Evolutionary conservation across 2,113 vertebrate genomes (phyloP).

Genomic region (Pollimyrus isidori): DNA sequence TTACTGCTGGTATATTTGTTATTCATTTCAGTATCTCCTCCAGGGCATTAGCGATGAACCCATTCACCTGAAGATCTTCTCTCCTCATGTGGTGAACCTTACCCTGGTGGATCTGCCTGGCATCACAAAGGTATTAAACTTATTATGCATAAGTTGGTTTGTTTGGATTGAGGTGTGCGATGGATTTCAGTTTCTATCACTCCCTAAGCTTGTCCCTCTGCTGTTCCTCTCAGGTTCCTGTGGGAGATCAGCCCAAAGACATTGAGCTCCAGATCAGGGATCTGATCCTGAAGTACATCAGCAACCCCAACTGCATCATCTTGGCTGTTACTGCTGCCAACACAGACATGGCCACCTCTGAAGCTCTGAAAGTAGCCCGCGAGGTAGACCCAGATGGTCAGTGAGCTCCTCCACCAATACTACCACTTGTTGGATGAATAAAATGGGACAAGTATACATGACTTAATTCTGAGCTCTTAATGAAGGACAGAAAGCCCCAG

Average conservation of each 20-base stretch:
- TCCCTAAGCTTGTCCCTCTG: background rate
- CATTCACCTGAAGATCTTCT: constrained; percentile 97
- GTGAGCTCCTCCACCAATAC: constrained; percentile 15
- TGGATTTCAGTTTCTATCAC: background rate
- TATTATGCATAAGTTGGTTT: background rate
- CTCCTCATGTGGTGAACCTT: constrained; percentile 87
- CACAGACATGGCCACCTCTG: constrained; percentile 97
- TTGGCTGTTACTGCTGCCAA: constrained; percentile 95
- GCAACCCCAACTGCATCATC: constrained; percentile 96
- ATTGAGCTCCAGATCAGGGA: constrained; percentile 95
- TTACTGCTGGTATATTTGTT: background rate
- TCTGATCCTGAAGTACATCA: constrained; percentile 86
- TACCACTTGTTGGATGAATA: background rate
- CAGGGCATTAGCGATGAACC: constrained; percentile 94
- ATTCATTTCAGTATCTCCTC: constrained; percentile 27
- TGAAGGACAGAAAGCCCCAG: background rate
- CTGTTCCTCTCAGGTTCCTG: constrained; percentile 71
- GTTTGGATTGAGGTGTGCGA: background rate
- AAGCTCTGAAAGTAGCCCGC: constrained; percentile 91
- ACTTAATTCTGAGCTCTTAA: background rate
- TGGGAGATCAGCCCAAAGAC: constrained; percentile 95
- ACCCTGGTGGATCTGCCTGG: constrained; percentile 96
- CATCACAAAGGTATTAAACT: constrained; percentile 81
- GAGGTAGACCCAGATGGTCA: constrained; percentile 94
- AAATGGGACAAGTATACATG: background rate